Conservation (phyloP, 2,888 invertebrate species). For the Conchocele bisecta region DNA sequence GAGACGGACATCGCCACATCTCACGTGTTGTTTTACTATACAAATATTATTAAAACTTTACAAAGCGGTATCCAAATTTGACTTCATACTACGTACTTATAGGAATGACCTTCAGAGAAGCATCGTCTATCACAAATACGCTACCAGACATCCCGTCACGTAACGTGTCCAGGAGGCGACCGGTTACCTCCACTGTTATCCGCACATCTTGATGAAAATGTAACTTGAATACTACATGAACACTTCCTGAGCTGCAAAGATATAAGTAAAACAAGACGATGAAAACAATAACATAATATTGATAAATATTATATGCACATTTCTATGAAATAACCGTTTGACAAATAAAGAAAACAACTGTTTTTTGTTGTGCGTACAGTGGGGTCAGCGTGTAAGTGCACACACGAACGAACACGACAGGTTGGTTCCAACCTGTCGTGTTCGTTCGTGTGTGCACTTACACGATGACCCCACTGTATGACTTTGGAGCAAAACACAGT, state of each 20-base stretch:
- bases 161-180: conserved; percentile 43
- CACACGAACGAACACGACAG: no score
- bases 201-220: conserved; percentile 52
- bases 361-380: no score
- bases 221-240: conserved; percentile 63
- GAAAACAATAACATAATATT: no score
- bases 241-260: conserved; percentile 68
- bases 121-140: conserved; percentile 39
- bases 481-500: no score
- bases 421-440: no score
- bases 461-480: no score
- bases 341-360: neutral
- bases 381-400: no score
- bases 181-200: conserved; percentile 37
- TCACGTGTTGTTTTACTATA: neutral
- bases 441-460: no score
- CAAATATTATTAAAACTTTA: neutral
- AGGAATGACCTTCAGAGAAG: conserved; percentile 34
- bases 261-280: neutral
- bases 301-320: neutral
- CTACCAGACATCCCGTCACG: conserved; percentile 43
- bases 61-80: neutral
- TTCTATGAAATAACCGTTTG: neutral
- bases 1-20: no score
- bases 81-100: conserved; percentile 31